Percentiles rank a stretch among this genome's conserved stretches.
These are phyloP conservation scores for Cardiocondyla obscurior DNA, from an alignment of 1,140 invertebrate species.

Conservation along the genomic window DNA sequence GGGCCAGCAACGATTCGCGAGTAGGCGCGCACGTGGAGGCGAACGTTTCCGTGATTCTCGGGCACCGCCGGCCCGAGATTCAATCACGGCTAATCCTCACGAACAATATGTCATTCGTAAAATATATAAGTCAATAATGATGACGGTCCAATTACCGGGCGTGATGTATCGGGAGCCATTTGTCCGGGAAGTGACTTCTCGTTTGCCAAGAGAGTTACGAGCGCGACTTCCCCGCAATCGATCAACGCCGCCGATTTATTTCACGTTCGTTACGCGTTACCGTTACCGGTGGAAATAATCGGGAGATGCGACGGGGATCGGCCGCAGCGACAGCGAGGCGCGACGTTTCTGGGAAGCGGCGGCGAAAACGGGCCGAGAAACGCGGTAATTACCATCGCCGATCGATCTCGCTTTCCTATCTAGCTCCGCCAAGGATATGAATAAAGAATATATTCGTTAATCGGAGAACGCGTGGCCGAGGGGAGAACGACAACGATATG, in stretches of 20 bases:
- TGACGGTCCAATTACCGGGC: conserved; percentile 34
- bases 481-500: conserved; percentile 19
- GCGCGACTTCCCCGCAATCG: conserved; percentile 4
- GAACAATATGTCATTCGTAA: neutral
- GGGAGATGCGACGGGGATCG: neutral
- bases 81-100: conserved; percentile 39
- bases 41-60: neutral
- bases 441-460: neutral
- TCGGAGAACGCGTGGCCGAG: neutral
- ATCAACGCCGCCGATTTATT: conserved; percentile 31
- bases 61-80: neutral
- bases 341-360: conserved; percentile 10
- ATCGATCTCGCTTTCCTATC: conserved; percentile 31
- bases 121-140: conserved; percentile 31
- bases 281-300: conserved; percentile 38
- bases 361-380: conserved; percentile 33
- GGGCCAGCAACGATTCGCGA: conserved; percentile 50
- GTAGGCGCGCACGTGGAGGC: conserved; percentile 26
- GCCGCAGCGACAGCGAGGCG: neutral
- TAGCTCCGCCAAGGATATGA: neutral
- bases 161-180: conserved; percentile 33
- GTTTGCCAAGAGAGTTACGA: conserved; percentile 16
- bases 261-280: conserved; percentile 29
- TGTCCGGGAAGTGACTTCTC: conserved; percentile 33
- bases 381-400: conserved; percentile 48